Evolutionary conservation across 2,888 invertebrate species (phyloP).

Genomic region (Leptinotarsa tumamoca): DNA sequence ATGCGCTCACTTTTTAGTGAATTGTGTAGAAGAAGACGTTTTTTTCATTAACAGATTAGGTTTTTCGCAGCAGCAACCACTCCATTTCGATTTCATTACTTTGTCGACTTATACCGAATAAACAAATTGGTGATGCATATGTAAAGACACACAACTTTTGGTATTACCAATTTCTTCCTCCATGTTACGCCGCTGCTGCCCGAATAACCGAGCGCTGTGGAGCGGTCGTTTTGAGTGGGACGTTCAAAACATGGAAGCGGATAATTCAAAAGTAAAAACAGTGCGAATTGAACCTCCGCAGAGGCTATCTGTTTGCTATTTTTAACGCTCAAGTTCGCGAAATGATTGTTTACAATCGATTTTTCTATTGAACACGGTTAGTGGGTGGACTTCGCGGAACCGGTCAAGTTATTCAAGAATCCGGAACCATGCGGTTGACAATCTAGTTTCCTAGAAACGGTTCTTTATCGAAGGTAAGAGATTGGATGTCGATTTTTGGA

Average conservation of each 20-base stretch:
- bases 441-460: slow-evolving; percentile 16
- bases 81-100: no score
- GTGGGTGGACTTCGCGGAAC: slow-evolving; percentile 11
- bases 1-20: no score
- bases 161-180: not conserved
- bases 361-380: slow-evolving; percentile 26
- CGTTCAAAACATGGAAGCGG: slow-evolving; percentile 46
- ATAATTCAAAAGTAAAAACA: slow-evolving; percentile 18
- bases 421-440: slow-evolving; percentile 5
- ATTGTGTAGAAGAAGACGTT: no score
- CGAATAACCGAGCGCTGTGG: slow-evolving; percentile 23
- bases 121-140: no score
- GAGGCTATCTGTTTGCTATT: slow-evolving; percentile 25
- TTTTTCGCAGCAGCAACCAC: no score
- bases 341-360: slow-evolving; percentile 28
- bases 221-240: slow-evolving; percentile 41
- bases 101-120: no score
- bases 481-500: not conserved
- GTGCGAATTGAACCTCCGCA: slow-evolving; percentile 9
- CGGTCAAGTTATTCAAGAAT: slow-evolving; percentile 9
- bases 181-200: not conserved
- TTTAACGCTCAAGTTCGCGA: slow-evolving; percentile 31
- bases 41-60: no score
- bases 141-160: not conserved
- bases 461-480: slow-evolving; percentile 8